Evolutionary conservation across 2,888 invertebrate species (phyloP).

Genomic region (Limenitis arthemis): DNA sequence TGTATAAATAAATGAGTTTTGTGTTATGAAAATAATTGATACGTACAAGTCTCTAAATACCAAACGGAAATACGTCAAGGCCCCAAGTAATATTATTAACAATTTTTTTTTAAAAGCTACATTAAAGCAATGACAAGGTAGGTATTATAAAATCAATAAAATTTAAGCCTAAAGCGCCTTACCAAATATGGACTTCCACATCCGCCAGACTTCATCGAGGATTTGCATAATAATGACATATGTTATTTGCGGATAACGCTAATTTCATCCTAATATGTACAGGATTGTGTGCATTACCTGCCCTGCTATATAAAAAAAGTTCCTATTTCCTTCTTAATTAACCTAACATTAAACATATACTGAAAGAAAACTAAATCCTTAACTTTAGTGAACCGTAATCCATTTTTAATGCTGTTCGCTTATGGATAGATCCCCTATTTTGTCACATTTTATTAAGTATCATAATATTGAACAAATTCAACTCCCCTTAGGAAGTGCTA

Average conservation of each 20-base stretch:
- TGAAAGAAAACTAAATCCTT: too few relatives aligned
- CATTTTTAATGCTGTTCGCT: too few relatives aligned
- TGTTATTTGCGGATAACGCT: slow-evolving; percentile 28
- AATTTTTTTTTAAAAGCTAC: slow-evolving; percentile 10
- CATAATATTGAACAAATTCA: too few relatives aligned
- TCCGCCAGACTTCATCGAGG: slow-evolving; percentile 35
- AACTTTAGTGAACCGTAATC: too few relatives aligned
- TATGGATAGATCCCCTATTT: too few relatives aligned
- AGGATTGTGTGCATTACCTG: neutral
- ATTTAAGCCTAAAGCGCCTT: slow-evolving; percentile 20
- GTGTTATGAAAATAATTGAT: too few relatives aligned
- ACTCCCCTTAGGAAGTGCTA: too few relatives aligned
- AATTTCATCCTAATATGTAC: slow-evolving; percentile 10
- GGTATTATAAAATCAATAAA: slow-evolving; percentile 24
- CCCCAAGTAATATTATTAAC: slow-evolving; percentile 4
- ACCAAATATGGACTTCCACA: slow-evolving; percentile 30
- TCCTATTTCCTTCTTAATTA: too few relatives aligned
- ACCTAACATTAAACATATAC: too few relatives aligned
- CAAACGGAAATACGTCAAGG: slow-evolving; percentile 1
- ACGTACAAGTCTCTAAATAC: neutral
- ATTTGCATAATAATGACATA: slow-evolving; percentile 50
- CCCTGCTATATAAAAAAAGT: neutral
- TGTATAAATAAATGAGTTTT: too few relatives aligned
- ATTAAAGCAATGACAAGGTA: slow-evolving; percentile 16
- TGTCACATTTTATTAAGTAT: too few relatives aligned